Evolutionary conservation across 2,888 invertebrate genomes (phyloP).

Genomic region (Callyntrura guangdongensis): DNA sequence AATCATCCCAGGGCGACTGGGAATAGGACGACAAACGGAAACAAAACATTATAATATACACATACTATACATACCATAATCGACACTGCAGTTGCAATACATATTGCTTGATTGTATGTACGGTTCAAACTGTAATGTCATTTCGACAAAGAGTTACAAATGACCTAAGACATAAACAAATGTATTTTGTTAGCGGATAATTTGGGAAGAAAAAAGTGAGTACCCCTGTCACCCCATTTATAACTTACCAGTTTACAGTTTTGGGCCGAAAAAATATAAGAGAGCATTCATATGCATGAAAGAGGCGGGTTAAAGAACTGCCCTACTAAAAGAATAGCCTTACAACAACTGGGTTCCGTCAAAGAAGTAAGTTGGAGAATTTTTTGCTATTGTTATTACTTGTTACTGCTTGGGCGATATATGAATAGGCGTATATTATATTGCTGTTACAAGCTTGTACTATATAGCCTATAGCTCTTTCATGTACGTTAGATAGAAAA

Average conservation of each 20-base stretch:
- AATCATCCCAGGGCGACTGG: slow-evolving; percentile 6
- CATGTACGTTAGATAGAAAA: slow-evolving; percentile 19
- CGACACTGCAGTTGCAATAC: neutral
- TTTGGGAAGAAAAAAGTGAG: slow-evolving; percentile 23
- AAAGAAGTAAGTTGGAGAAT: slow-evolving; percentile 3
- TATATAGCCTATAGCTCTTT: neutral
- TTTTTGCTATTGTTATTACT: neutral
- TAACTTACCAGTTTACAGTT: slow-evolving; percentile 4
- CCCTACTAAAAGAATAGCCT: neutral
- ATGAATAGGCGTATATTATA: neutral
- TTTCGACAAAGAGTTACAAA: neutral
- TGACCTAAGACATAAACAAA: slow-evolving; percentile 8
- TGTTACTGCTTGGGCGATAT: neutral
- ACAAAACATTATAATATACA: neutral
- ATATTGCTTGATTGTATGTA: neutral
- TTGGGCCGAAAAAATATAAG: neutral
- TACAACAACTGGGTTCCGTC: neutral
- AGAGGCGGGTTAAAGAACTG: neutral
- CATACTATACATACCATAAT: neutral
- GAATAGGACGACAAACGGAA: slow-evolving; percentile 16
- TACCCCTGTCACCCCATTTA: slow-evolving; percentile 35
- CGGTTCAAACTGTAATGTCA: neutral
- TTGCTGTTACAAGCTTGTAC: neutral
- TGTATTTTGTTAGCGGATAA: neutral
- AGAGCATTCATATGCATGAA: neutral